Conservation (phyloP, 2,797 vertebrate species). For the Buphagus erythrorhynchus region DNA sequence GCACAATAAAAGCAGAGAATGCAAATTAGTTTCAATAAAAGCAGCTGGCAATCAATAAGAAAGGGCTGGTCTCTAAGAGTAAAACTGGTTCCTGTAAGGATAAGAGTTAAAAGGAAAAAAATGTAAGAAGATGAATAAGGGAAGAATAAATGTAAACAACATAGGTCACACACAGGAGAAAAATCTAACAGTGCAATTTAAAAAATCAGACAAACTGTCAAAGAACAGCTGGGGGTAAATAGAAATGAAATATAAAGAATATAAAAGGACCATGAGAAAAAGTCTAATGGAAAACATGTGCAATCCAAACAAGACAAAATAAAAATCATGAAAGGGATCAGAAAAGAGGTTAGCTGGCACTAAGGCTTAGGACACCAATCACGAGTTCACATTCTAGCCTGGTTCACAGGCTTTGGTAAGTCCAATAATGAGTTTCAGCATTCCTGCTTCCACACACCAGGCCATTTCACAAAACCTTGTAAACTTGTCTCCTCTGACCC, state of each 20-base stretch:
- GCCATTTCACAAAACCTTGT: neutral
- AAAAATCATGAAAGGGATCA: neutral
- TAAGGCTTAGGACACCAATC: neutral
- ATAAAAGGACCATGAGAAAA: neutral
- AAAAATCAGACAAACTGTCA: neutral
- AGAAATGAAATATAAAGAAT: neutral
- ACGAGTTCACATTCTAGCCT: neutral
- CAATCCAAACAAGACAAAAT: neutral
- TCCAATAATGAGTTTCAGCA: neutral
- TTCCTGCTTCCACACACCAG: neutral
- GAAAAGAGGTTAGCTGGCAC: neutral
- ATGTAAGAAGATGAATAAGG: neutral
- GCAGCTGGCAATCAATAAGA: slow-evolving; percentile 61
- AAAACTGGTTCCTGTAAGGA: slow-evolving; percentile 45
- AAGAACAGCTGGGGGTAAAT: neutral
- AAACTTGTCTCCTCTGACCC: neutral
- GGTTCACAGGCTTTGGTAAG: neutral
- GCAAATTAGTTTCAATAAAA: slow-evolving; percentile 69
- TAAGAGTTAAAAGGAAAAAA: slow-evolving; percentile 49
- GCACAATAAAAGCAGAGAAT: slow-evolving; percentile 68
- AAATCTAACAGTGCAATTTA: neutral
- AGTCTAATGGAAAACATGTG: neutral
- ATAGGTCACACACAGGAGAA: neutral
- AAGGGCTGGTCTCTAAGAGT: slow-evolving; percentile 21
- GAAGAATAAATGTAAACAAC: slow-evolving; percentile 28